Base-by-base conservation (phyloP, 1,140 invertebrate genomes). In the Euwallacea similis region DNA sequence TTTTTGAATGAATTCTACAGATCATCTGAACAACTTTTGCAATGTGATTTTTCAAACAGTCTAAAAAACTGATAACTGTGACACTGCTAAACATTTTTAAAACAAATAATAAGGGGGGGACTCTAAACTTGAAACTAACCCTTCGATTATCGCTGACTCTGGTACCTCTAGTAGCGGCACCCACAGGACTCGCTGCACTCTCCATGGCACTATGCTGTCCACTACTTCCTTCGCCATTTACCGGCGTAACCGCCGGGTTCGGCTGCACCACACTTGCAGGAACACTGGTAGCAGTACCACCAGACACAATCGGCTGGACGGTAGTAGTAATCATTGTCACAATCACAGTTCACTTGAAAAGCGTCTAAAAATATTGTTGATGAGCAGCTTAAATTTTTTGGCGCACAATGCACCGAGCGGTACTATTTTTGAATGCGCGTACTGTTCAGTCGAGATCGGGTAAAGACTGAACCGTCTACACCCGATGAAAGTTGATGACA, bases 121-220 rank as follows among this genome's bases (percentile, higher is more conserved):
- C 21, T 2, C 21, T n/a, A 33, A 33, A 2, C 21, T 33, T 33
- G 21, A 33, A 59, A 76, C 75, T 74, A 67, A 78, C 77, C 67
- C 77, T 71, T 70, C 77, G 71, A 69, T 77, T 78, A 69, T 78
- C 77, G 64, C 74, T 76, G 54, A 63, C 71, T 43, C 76, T 65
- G 58, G 7, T 54, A 7, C 33, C 43, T 0, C 62, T 53, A 67
- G 43, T 33, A 55, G 16, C 65, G 33, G 33, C 50, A 10, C 46
- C 11, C 3, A 54, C 58, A 7, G 62, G 43, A 66, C 42, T 56
- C 10, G 43, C 10, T 6, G 62, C 42, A 62, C 15, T 66, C 0
- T 58, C 55, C 54, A 62, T 64, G 21, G 21, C 21, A 63, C 61
- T 21, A 42, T 54, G 0, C 60, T 43, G 53, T 41, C n/a, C 58